Conservation (phyloP, 2,888 invertebrate species). For the Thymelicus acteon region DNA sequence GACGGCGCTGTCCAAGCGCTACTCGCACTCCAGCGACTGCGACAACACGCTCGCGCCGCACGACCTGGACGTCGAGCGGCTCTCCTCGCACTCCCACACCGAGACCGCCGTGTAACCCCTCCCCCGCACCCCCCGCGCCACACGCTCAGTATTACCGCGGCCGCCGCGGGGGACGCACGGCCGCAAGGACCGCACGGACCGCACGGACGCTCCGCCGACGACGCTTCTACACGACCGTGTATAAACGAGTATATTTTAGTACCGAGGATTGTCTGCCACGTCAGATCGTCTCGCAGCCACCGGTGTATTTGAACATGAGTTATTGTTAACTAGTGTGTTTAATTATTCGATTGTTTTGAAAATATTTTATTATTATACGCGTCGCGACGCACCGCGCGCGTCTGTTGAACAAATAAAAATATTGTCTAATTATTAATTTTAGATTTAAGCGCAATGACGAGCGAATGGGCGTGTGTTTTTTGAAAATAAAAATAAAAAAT, state of each 20-base stretch:
- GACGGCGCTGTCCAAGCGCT: constrained; percentile 95
- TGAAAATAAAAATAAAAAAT: constrained; percentile 73
- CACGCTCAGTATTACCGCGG: constrained; percentile 23
- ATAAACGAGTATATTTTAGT: constrained; percentile 66
- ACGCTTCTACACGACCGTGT: constrained; percentile 67
- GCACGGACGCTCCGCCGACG: constrained; percentile 54
- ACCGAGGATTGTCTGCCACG: constrained; percentile 53
- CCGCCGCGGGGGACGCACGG: no score
- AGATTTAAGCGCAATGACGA: constrained; percentile 83
- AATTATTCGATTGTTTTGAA: constrained; percentile 85
- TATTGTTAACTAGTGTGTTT: constrained; percentile 85
- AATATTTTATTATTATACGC: constrained; percentile 85
- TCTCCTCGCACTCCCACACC: constrained; percentile 97
- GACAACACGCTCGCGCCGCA: constrained; percentile 94
- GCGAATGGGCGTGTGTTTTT: constrained; percentile 83
- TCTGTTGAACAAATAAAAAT: constrained; percentile 84
- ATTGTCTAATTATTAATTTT: constrained; percentile 85
- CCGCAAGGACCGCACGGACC: constrained; percentile 38
- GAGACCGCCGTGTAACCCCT: constrained; percentile 94
- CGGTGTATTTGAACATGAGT: constrained; percentile 72
- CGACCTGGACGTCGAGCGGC: constrained; percentile 96
- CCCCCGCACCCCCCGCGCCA: background rate
- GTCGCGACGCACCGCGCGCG: constrained; percentile 77
- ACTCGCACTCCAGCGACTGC: constrained; percentile 96
- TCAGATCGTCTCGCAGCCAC: constrained; percentile 52